A percentile compares a stretch with the other conserved stretches of the same genome.
Evolutionary conservation across 1,140 invertebrate genomes (phyloP).

Genomic region (Drosophila asahinai): DNA sequence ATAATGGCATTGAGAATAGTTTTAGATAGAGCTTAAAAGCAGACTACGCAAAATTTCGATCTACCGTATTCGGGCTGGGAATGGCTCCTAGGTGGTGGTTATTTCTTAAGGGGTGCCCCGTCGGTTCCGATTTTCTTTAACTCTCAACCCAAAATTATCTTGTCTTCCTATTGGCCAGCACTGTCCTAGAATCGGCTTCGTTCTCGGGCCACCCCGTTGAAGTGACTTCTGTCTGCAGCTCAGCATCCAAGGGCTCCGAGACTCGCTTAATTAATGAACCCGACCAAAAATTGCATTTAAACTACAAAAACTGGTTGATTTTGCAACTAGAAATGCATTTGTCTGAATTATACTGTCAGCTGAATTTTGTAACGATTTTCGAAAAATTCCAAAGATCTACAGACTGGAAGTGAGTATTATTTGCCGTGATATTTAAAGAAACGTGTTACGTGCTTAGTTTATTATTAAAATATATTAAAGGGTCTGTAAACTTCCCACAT

Average conservation of each 20-base stretch:
- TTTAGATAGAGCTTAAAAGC: conserved; percentile 8
- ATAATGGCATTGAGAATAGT: not conserved
- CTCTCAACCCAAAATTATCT: conserved; percentile 19
- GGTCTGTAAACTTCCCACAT: no score
- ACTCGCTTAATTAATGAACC: conserved; percentile 67
- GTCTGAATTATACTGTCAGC: conserved; percentile 22
- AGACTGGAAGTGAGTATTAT: not conserved
- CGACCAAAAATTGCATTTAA: conserved; percentile 4
- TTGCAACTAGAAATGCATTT: not conserved
- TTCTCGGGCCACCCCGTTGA: conserved; percentile 6
- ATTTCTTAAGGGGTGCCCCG: conserved; percentile 29
- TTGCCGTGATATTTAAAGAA: not conserved
- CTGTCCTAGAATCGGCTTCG: conserved; percentile 30
- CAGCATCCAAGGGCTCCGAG: conserved; percentile 36
- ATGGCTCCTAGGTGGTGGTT: conserved; percentile 23
- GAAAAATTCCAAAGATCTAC: not conserved
- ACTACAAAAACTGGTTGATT: conserved; percentile 54
- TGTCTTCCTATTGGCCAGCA: conserved; percentile 39
- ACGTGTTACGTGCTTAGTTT: not conserved
- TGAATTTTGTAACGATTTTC: conserved; percentile 52
- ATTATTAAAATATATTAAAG: not conserved
- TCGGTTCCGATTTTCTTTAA: conserved; percentile 2
- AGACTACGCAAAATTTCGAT: not conserved
- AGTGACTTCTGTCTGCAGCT: conserved; percentile 71
- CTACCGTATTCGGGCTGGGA: conserved; percentile 16